These are phyloP conservation scores for Podarcis lilfordi DNA, from an alignment of 2,797 vertebrate species.

Conservation along the genomic window DNA sequence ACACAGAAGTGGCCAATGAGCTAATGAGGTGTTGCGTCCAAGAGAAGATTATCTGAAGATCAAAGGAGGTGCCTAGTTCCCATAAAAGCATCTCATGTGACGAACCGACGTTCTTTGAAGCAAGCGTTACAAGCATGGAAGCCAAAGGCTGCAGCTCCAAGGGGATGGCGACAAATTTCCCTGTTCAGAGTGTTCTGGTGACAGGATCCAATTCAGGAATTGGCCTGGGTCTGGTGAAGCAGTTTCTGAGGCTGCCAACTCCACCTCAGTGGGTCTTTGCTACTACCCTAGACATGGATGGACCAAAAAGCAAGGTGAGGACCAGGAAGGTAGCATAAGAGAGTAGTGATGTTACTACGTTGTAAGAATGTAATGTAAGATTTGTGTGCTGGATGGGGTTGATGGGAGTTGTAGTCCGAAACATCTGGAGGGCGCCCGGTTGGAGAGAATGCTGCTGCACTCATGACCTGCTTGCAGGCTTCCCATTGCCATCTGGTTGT, in stretches of 20 bases:
- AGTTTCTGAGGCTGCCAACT: slow-evolving; percentile 41
- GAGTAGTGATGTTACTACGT: background rate
- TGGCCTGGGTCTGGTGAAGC: slow-evolving; percentile 71
- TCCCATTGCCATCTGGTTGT: too few species aligned
- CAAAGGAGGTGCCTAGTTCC: background rate
- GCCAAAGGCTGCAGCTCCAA: background rate
- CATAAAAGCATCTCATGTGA: background rate
- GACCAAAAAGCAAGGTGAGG: slow-evolving; percentile 29
- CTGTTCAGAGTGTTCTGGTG: slow-evolving; percentile 50
- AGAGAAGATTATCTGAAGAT: background rate
- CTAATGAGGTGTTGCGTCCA: background rate
- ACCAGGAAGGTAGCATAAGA: too few species aligned
- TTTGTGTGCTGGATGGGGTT: background rate
- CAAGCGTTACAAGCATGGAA: background rate
- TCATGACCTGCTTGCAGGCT: too few species aligned
- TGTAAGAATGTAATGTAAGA: too few species aligned
- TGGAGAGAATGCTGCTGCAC: too few species aligned
- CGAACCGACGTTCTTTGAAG: background rate
- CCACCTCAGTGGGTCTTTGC: slow-evolving; percentile 63
- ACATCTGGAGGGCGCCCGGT: too few species aligned
- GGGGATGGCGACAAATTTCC: background rate
- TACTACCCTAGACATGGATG: slow-evolving; percentile 66
- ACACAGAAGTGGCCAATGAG: background rate
- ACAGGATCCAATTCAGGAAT: slow-evolving; percentile 73
- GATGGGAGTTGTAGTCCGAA: too few species aligned